Conservation (phyloP, 2,888 invertebrate genomes). For the Athalia circularis region DNA sequence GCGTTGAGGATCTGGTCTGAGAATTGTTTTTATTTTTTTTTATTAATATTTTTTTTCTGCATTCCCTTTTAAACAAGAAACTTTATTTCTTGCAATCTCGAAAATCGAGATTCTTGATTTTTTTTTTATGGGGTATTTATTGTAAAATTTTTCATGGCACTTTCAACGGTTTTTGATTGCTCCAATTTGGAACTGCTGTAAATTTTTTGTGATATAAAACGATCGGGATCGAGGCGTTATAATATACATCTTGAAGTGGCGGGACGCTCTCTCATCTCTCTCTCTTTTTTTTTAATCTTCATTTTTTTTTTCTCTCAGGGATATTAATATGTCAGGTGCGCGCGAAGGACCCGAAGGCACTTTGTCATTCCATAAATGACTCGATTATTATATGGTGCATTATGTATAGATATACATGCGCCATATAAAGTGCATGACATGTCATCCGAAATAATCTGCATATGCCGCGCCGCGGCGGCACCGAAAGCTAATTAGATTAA, state of each 20-base stretch:
- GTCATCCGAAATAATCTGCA: too few relatives aligned
- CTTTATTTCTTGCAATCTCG: too few relatives aligned
- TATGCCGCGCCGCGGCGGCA: too few relatives aligned
- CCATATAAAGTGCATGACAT: too few relatives aligned
- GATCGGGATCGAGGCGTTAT: slow-evolving; percentile 18
- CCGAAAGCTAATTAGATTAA: too few relatives aligned
- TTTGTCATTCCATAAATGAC: slow-evolving; percentile 40
- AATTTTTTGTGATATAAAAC: neutral
- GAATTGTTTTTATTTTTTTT: too few relatives aligned
- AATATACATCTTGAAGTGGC: slow-evolving; percentile 22
- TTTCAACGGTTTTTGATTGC: too few relatives aligned
- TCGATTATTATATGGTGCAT: neutral
- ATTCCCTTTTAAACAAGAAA: too few relatives aligned
- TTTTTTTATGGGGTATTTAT: neutral
- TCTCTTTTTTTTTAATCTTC: neutral
- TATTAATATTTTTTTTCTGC: too few relatives aligned
- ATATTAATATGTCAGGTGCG: slow-evolving; percentile 40
- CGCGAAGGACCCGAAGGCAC: slow-evolving; percentile 29
- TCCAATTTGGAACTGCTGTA: slow-evolving; percentile 2
- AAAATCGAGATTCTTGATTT: too few relatives aligned
- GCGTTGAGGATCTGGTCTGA: too few relatives aligned
- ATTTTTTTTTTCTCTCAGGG: neutral
- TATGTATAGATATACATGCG: neutral
- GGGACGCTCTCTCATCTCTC: neutral
- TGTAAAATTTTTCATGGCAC: neutral